Conservation (phyloP, 2,797 vertebrate genomes). For the Parotocinclus haroldoi region DNA sequence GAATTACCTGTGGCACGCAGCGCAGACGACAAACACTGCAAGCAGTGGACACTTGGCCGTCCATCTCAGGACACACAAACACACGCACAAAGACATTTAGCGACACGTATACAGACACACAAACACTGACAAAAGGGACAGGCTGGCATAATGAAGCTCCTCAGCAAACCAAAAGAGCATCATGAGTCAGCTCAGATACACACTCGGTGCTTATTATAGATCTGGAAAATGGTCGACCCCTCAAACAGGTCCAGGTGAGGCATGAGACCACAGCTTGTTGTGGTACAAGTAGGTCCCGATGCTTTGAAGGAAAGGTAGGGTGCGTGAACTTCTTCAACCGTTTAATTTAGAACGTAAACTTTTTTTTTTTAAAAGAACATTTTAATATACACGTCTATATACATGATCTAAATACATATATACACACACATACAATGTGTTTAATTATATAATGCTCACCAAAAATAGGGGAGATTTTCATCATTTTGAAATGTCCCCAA, state of each 20-base stretch:
- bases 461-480: too few relatives aligned
- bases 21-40: conserved; percentile 69
- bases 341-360: conserved; percentile 22
- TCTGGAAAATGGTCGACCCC: too few relatives aligned
- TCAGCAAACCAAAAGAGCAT: conserved; percentile 17
- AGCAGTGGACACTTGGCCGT: conserved; percentile 68
- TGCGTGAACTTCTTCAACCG: too few relatives aligned
- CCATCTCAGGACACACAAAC: conserved; percentile 64
- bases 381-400: conserved; percentile 10
- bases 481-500: too few relatives aligned
- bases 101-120: conserved; percentile 33
- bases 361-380: conserved; percentile 3
- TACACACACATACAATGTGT: not conserved
- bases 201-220: too few relatives aligned
- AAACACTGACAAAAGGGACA: conserved; percentile 46
- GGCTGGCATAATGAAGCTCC: conserved; percentile 53
- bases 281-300: too few relatives aligned
- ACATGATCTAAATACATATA: conserved; percentile 28
- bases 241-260: too few relatives aligned
- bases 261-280: too few relatives aligned
- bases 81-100: conserved; percentile 26
- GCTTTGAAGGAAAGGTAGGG: too few relatives aligned
- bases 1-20: conserved; percentile 59
- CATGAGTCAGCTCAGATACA: too few relatives aligned
- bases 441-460: too few relatives aligned